Evolutionary conservation across 1,140 invertebrate genomes (phyloP).

Genomic region (Brachionus calyciflorus): DNA sequence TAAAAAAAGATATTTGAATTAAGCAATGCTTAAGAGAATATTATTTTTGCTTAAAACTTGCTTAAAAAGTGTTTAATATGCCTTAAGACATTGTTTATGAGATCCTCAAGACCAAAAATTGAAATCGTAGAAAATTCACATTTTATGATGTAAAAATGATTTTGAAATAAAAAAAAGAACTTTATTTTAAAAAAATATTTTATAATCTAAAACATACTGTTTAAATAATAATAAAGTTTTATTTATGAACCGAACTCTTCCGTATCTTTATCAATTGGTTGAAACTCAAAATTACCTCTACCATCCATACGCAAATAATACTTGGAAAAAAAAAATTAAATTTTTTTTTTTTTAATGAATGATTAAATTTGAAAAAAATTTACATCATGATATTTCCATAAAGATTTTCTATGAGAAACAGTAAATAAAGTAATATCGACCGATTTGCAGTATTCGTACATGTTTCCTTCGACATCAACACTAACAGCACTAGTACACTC

Average conservation of each 20-base stretch:
- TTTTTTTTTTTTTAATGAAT: slow-evolving; percentile 35
- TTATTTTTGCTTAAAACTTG: too few relatives aligned
- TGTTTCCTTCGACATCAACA: slow-evolving; percentile 92
- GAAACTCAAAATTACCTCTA: slow-evolving; percentile 79
- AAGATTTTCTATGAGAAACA: slow-evolving; percentile 88
- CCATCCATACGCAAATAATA: slow-evolving; percentile 93
- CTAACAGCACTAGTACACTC: slow-evolving; percentile 97
- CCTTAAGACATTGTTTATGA: too few relatives aligned
- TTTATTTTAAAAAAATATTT: too few relatives aligned
- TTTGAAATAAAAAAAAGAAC: slow-evolving; percentile 13
- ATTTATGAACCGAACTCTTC: slow-evolving; percentile 83
- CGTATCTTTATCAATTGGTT: slow-evolving; percentile 76
- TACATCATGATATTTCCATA: slow-evolving; percentile 93
- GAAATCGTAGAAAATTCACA: too few relatives aligned
- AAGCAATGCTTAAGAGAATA: too few relatives aligned
- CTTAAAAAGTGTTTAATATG: too few relatives aligned
- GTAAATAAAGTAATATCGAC: slow-evolving; percentile 90
- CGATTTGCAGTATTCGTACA: slow-evolving; percentile 85
- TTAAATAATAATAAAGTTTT: too few relatives aligned
- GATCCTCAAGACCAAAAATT: too few relatives aligned
- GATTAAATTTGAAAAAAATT: too few relatives aligned
- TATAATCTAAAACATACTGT: too few relatives aligned
- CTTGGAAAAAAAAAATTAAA: slow-evolving; percentile 58
- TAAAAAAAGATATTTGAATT: too few relatives aligned
- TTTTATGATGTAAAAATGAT: too few relatives aligned